These are phyloP conservation scores for Trissoscelio sp. DNA, from an alignment of 2,888 invertebrate genomes.

Conservation along the genomic window DNA sequence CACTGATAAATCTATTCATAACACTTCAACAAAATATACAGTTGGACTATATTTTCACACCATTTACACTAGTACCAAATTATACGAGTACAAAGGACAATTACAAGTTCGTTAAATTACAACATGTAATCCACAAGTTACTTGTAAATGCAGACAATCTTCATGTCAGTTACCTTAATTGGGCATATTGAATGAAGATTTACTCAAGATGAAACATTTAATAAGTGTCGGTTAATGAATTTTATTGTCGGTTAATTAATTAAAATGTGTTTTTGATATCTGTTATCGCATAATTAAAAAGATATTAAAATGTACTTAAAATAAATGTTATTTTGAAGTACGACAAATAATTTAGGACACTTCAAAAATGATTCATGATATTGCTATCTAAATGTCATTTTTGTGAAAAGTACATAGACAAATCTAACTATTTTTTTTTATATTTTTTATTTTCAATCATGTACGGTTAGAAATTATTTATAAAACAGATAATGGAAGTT, in stretches of 20 bases:
- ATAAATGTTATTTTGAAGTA: neutral
- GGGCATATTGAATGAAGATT: slow-evolving; percentile 1
- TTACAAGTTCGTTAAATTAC: slow-evolving; percentile 45
- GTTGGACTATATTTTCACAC: slow-evolving; percentile 52
- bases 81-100: slow-evolving; percentile 44
- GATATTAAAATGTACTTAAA: no score
- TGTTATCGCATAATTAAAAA: no score
- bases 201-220: slow-evolving; percentile 38
- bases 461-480: neutral
- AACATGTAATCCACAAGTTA: slow-evolving; percentile 41
- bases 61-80: slow-evolving; percentile 56
- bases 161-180: slow-evolving; percentile 12
- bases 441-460: neutral
- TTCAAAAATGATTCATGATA: slow-evolving; percentile 32
- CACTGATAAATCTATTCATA: slow-evolving; percentile 56
- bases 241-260: no score
- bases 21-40: slow-evolving; percentile 68
- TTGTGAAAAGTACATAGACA: slow-evolving; percentile 21
- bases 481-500: neutral
- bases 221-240: slow-evolving; percentile 19
- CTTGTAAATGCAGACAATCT: slow-evolving; percentile 40
- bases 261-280: no score
- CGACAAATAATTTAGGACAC: slow-evolving; percentile 5
- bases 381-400: slow-evolving; percentile 29
- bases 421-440: neutral